Evolutionary conservation across 1,140 invertebrate genomes (phyloP).

Genomic region (Caenorhabditis tropicalis): DNA sequence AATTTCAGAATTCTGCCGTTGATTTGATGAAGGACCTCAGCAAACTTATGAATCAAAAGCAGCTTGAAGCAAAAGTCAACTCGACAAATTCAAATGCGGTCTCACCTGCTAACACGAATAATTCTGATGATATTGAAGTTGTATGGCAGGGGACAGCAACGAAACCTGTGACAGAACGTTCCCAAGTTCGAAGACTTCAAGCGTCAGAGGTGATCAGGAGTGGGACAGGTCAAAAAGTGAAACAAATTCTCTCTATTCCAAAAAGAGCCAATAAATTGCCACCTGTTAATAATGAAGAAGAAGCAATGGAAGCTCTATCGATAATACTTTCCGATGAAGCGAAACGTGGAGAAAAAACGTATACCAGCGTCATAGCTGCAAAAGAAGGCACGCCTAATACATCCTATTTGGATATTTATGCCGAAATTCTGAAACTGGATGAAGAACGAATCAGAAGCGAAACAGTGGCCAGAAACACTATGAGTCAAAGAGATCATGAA

Average conservation of each 20-base stretch:
- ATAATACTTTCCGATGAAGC: background rate
- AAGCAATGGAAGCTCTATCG: background rate
- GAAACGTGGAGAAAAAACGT: background rate
- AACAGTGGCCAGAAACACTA: no score
- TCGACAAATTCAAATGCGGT: background rate
- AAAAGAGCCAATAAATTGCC: background rate
- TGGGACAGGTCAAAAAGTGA: no score
- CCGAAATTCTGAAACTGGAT: background rate
- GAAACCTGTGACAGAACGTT: background rate
- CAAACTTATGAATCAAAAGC: background rate
- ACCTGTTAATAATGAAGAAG: background rate
- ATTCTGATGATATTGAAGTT: slow-evolving; percentile 3
- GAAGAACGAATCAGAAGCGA: background rate
- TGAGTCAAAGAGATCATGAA: no score
- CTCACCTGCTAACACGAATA: slow-evolving; percentile 4
- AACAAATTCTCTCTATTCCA: no score
- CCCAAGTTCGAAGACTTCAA: background rate
- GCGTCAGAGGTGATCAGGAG: no score
- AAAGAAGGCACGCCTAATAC: background rate
- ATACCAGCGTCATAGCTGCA: background rate
- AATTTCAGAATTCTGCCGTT: background rate
- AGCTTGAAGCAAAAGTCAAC: background rate
- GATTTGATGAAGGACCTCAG: background rate
- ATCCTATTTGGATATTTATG: background rate
- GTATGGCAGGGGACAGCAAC: background rate